These are phyloP conservation scores for Aplysia californica DNA, from an alignment of 1,140 invertebrate genomes.

Conservation along the genomic window DNA sequence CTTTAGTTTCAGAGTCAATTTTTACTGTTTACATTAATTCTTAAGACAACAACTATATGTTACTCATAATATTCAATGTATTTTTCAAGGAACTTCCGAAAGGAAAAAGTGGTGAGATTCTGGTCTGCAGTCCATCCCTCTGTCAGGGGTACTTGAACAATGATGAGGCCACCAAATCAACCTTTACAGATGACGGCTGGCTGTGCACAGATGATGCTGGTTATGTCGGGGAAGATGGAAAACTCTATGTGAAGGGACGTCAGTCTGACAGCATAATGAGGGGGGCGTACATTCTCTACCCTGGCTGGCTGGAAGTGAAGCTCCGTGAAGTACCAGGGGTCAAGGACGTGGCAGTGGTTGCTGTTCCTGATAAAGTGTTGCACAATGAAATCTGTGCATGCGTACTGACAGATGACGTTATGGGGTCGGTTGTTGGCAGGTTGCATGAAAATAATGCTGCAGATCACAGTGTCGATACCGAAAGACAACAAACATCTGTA, in stretches of 20 bases:
- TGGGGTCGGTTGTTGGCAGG: neutral
- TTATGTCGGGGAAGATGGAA: conserved; percentile 18
- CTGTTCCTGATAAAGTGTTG: conserved; percentile 30
- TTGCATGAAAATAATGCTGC: neutral
- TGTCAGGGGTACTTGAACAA: conserved; percentile 27
- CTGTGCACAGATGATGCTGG: conserved; percentile 37
- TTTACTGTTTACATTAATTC: too few species aligned
- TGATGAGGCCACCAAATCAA: neutral
- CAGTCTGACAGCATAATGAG: conserved; percentile 32
- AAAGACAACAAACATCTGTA: too few species aligned
- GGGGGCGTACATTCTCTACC: conserved; percentile 32
- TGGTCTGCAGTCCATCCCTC: conserved; percentile 26
- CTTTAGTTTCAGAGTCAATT: too few species aligned
- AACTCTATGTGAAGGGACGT: conserved; percentile 26
- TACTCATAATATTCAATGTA: too few species aligned
- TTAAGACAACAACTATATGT: too few species aligned
- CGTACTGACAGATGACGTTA: conserved; percentile 19
- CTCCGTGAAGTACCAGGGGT: conserved; percentile 13
- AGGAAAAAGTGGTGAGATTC: conserved; percentile 28
- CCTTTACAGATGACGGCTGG: conserved; percentile 35
- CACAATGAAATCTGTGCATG: conserved; percentile 39
- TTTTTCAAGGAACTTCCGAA: conserved; percentile 6
- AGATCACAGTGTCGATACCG: neutral
- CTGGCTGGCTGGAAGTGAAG: conserved; percentile 32
- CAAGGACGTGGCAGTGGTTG: conserved; percentile 26